Evolutionary conservation across 2,113 vertebrate species (phyloP), one percentile per base, ranked within the genome.

Genomic region (Madoqua kirkii): DNA sequence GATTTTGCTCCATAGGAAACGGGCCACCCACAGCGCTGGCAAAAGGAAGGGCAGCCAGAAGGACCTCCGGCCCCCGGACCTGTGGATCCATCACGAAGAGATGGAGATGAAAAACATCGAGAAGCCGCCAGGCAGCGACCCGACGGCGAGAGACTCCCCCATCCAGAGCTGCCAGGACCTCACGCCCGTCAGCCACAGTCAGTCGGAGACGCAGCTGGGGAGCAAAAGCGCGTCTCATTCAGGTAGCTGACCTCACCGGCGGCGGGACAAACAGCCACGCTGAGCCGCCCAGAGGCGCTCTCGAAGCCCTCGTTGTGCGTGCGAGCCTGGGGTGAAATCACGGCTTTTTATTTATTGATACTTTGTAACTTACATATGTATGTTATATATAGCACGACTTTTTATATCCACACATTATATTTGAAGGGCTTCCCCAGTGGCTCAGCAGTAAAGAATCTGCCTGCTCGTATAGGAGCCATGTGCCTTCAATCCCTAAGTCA

Each of bases 61-160:
- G 98, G 99, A 99, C 96, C 98, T 99, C 81, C 98, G 99, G 25
- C 99, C 99, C 12, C 99, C 99, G 0, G 99, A 99, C 96, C 99
- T 99, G 15, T 99, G 99, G 99, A 99, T 99, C 90, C 99, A 99
- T 92, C 99, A 99, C 0, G 99, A 99, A 98, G 99, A 99, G 98
- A 99, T 99, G 99, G 99, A 99, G 98, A 99, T 99, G 99, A 99
- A 99, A 98, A 99, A 99, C 97, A 99, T 99, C 0, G 99, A 99
- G 98, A 99, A 99, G 93, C 99, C 99, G 0, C 95, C 99, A 0
- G 99, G 99, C 31, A 98, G 99, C 0, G 99, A 99, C 36, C 98
- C 99, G 0, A 95, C 99, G 0, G 99, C 99, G 52, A 99, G 98
- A 1, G 99, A 99, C n/a, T 99, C 99, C 0, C 99, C 99, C 0